These are phyloP conservation scores for Urocolius indicus DNA, from an alignment of 2,113 vertebrate species.

Conservation along the genomic window DNA sequence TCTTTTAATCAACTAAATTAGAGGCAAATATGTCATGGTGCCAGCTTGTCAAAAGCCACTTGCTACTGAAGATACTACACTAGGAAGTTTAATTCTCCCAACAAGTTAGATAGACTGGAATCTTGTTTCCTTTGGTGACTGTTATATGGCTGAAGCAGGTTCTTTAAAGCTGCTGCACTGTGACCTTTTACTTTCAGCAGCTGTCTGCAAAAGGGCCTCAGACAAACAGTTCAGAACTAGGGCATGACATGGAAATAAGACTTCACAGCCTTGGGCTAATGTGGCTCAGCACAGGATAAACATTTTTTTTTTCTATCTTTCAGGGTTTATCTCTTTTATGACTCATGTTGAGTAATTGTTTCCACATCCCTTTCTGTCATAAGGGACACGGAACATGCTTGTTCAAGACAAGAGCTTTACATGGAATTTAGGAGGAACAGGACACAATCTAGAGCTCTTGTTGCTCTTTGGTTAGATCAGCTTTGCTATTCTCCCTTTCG, in stretches of 20 bases:
- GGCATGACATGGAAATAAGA: slow-evolving; percentile 68
- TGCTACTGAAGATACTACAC: not conserved
- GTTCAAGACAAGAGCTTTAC: slow-evolving; percentile 58
- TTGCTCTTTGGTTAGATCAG: not conserved
- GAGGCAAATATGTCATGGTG: not conserved
- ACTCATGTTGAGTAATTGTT: slow-evolving; percentile 70
- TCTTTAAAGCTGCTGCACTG: slow-evolving; percentile 35
- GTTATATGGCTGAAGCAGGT: slow-evolving; percentile 12
- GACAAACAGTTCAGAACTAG: slow-evolving; percentile 66
- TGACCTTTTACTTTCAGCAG: slow-evolving; percentile 63
- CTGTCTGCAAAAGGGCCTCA: slow-evolving; percentile 51
- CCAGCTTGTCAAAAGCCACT: slow-evolving; percentile 1
- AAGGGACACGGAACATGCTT: slow-evolving; percentile 62
- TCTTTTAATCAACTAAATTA: slow-evolving; percentile 2
- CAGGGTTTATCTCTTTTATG: slow-evolving; percentile 67
- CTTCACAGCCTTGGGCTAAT: slow-evolving; percentile 56
- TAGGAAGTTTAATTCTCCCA: not conserved
- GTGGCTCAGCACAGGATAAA: slow-evolving; percentile 62
- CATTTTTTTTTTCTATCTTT: slow-evolving; percentile 71
- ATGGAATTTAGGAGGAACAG: slow-evolving; percentile 47
- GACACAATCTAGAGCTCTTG: not conserved
- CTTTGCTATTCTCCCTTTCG: not conserved
- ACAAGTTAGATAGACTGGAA: not conserved
- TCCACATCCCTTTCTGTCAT: slow-evolving; percentile 66
- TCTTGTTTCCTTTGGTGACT: not conserved